Conservation (phyloP, 2,113 vertebrate species). For the Aramus guarauna region DNA sequence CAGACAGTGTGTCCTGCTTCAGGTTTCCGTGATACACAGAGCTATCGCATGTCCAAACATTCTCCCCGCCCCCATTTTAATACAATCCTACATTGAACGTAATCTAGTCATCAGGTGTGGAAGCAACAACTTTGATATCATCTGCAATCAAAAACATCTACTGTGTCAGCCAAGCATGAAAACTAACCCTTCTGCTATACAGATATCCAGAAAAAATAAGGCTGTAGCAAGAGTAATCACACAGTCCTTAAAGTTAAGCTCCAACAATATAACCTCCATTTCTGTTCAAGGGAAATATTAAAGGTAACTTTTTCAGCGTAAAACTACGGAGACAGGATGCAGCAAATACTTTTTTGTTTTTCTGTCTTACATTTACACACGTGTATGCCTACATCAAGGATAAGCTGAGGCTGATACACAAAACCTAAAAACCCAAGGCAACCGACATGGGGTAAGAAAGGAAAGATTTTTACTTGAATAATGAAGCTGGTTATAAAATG, state of each 20-base stretch:
- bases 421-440: not conserved
- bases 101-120: not conserved
- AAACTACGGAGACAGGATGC: not conserved
- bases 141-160: not conserved
- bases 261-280: not conserved
- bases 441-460: not conserved
- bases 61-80: not conserved
- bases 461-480: not conserved
- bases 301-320: not conserved
- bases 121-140: not conserved
- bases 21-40: not conserved
- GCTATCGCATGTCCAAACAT: not conserved
- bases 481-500: not conserved
- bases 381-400: not conserved
- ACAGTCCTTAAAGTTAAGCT: not conserved
- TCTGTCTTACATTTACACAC: not conserved
- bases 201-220: not conserved
- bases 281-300: not conserved
- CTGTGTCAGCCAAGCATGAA: not conserved
- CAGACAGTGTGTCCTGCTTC: not conserved
- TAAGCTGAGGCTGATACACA: not conserved
- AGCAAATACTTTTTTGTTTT: not conserved
- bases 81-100: not conserved
- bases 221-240: not conserved
- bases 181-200: not conserved